Conservation (phyloP, 2,797 vertebrate genomes). For the Pseudocheirus occidentalis region DNA sequence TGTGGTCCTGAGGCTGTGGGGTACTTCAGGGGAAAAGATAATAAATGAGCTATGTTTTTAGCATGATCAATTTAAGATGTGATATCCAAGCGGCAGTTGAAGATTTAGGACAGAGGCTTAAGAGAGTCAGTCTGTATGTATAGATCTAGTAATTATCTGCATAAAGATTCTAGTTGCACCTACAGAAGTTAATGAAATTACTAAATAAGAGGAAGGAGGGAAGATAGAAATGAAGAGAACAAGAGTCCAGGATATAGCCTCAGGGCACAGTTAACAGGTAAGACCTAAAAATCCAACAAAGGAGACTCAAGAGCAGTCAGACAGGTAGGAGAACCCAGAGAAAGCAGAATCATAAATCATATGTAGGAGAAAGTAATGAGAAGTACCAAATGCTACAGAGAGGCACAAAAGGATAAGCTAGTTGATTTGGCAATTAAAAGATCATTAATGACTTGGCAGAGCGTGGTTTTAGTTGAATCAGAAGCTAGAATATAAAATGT, state of each 20-base stretch:
- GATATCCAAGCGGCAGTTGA: neutral
- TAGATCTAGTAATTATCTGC: neutral
- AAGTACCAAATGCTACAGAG: neutral
- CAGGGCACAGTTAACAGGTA: neutral
- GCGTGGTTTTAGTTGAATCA: neutral
- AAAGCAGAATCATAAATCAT: neutral
- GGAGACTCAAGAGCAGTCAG: neutral
- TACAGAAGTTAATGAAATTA: neutral
- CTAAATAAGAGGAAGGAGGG: neutral
- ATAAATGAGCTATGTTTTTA: neutral
- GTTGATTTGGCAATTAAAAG: neutral
- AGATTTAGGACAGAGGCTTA: neutral
- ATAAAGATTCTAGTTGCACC: neutral
- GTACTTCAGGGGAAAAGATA: too few relatives aligned
- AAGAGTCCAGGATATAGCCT: neutral
- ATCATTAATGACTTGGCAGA: neutral
- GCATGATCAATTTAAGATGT: neutral
- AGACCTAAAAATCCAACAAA: neutral
- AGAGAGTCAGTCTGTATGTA: neutral
- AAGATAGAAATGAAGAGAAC: neutral
- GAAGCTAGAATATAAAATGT: neutral
- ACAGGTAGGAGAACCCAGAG: neutral
- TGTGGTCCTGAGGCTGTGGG: too few relatives aligned
- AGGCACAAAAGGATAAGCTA: neutral
- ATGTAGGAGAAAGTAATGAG: neutral